Base-by-base conservation (phyloP, 2,888 invertebrate genomes). In the Caradrina clavipalpis region DNA sequence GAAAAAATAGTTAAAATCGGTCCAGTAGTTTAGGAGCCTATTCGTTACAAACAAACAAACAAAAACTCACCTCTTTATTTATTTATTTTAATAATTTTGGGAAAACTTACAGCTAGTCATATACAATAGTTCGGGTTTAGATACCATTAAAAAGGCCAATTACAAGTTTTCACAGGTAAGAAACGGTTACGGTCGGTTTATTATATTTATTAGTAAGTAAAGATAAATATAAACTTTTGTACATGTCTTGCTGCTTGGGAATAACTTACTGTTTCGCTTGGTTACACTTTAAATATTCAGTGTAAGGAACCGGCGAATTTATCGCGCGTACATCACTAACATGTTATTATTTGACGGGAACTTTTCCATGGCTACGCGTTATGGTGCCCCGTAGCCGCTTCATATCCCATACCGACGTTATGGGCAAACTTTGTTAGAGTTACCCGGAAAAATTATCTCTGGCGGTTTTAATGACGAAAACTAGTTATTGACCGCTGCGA, bases 221-320 rank as follows among this genome's bases (percentile, higher is more conserved):
- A 26, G 4, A 35, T 35, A 35, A 35, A 8, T 35, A 35, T 39
- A 42, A 68, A 45, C 57, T 70, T 58, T 49, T 39, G 39, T 81
- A 64, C 58, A 73, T 69, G 64, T 54, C 50, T 21, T 60, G 35
- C 53, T 68, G 62, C 26, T 3, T 26, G 65, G 78, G 70, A 76
- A 82, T 76, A 84, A 80, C 76, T 87, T 80, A 78, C 74, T 80
- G 78, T 81, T 83, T 85, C 84, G 81, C 84, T 86, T 81, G 69
- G 79, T 68, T 68, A 66, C 69, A 68, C 78, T 82, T 91, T 88
- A 92, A 92, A 91, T 92, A 91, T 92, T 91, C 90, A 92, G 81
- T 65, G 81, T 79, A 84, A 78, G 86, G 86, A 78, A 83, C 84
- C 82, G 78, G 85, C 78, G 76, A 81, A 86, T 85, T 88, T 89